A percentile compares a stretch with the other conserved stretches of the same genome.
These are phyloP conservation scores for Boloria selene DNA, from an alignment of 2,888 invertebrate genomes.

Conservation along the genomic window DNA sequence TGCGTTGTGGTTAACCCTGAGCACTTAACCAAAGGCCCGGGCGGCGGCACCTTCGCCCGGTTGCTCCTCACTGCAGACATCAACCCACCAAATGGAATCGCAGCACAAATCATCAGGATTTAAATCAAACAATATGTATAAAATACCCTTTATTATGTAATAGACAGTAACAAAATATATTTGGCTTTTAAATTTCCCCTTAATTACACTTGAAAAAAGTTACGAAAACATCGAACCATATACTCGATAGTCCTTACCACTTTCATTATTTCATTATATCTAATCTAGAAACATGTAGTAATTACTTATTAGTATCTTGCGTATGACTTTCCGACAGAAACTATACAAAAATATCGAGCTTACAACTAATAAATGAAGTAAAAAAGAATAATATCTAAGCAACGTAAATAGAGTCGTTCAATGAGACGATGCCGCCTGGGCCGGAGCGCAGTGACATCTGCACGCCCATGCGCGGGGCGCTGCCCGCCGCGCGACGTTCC, in stretches of 20 bases:
- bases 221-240: too few species aligned
- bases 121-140: constrained; percentile 42
- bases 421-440: constrained; percentile 54
- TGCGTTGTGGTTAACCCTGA: constrained; percentile 94
- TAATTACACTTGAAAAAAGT: too few species aligned
- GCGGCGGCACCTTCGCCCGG: constrained; percentile 90
- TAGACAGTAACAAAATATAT: not conserved
- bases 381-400: constrained; percentile 47
- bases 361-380: not conserved
- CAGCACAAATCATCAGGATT: constrained; percentile 72
- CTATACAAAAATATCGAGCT: too few species aligned
- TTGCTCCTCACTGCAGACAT: constrained; percentile 78
- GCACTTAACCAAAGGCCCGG: constrained; percentile 87
- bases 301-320: too few species aligned
- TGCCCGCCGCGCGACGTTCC: constrained; percentile 54
- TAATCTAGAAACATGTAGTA: too few species aligned
- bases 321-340: too few species aligned
- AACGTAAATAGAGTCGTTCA: constrained; percentile 63
- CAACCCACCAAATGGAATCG: constrained; percentile 47
- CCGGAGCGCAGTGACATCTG: constrained; percentile 68
- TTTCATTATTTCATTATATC: too few species aligned
- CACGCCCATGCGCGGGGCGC: constrained; percentile 66
- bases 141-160: not conserved
- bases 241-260: too few species aligned
- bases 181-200: not conserved